Base-by-base conservation (phyloP, 2,888 invertebrate species). In the Agrotis segetum region DNA sequence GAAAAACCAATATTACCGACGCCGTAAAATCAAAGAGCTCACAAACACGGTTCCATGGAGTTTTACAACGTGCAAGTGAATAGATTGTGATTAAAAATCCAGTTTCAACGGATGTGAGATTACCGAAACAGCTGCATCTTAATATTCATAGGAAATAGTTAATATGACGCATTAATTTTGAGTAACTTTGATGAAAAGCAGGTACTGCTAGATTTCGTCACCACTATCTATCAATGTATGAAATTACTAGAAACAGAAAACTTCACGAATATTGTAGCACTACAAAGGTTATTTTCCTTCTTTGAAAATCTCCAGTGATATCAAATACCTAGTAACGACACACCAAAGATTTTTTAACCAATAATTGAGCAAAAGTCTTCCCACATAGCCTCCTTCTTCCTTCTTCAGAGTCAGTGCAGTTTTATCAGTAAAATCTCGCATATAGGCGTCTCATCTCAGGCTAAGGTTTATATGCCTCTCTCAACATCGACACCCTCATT, bases 31-130 rank as follows among this genome's bases (percentile, higher is more conserved):
- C 74, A 75, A 71, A 77, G 69, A 75, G 60, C 63, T 66, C 49
- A 52, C 29, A 62, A 65, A 60, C 53, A 59, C 19, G 24, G 61
- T 52, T 66, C 52, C 71, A 70, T 47, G 58, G 64, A 63, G 71
- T 81, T 82, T 72, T 82, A 82, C 67, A 76, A 73, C 76, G 60
- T 69, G 77, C 72, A 81, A 81, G 67, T 82, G 70, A 72, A 71
- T 69, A 62, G 71, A 64, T 68, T 44, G 64, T 83, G 67, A 87
- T 87, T 82, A 81, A 83, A 82, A 78, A 74, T 75, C 82, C 60
- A 74, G 85, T 81, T 87, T 62, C 17, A 82, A 76, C 80, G 83
- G 81, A 85, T 74, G 85, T 74, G 62, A 67, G 72, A 71, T 71
- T 49, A 71, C 49, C 60, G 55, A 78, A 74, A 78, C 74, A 77